Evolutionary conservation across 2,797 vertebrate species (phyloP), one percentile per base, ranked within the genome.

Genomic region (Oryzias dopingdopingensis): DNA sequence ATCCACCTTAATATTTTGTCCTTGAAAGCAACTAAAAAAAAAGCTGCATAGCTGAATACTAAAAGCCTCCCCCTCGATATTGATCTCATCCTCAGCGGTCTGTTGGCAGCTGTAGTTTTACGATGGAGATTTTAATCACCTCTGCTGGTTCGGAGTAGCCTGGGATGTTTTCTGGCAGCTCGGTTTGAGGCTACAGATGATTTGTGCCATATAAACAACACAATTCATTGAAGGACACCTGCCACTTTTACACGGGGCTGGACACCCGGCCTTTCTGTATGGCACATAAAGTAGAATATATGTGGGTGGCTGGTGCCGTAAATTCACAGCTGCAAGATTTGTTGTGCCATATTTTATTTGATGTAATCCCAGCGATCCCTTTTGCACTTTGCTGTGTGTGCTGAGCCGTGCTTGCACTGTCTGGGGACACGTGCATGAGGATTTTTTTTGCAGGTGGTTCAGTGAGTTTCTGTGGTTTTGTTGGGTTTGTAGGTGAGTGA

Each of bases 321-420:
- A 91, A 88, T 77, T 91, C 90, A 90, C 78, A 59, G 82, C 63
- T 78, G 61, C 68, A 59, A 81, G 86, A 90, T 90, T 91, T 92
- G 79, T 84, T 83, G 84, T 72, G 70, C 74, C 53, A 29, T 84
- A 80, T 90, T 89, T 91, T 79, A 87, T 88, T 76, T 82, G 85
- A 91, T 85, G 77, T 70, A 86, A 88, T 89, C 73, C 80, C 58
- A 62, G 52, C 59, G 52, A 65, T 67, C 80, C 59, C 67, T 51
- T 50, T 29, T 42, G 52, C 50, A 63, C 53, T 67, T 37, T 29
- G 24, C 59, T 41, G 62, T 54, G 70, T 69, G 72, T 67, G 66
- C 77, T 75, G 72, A 70, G 67, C 71, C 62, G 47, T 72, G 59
- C 59, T 77, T 65, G 60, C 65, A 65, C 54, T 53, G 51, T 62